A percentile compares a stretch with the other conserved stretches of the same genome.
phyloP scores from a whole-genome alignment of 2,888 invertebrate species.

The Macaria liturata region DNA sequence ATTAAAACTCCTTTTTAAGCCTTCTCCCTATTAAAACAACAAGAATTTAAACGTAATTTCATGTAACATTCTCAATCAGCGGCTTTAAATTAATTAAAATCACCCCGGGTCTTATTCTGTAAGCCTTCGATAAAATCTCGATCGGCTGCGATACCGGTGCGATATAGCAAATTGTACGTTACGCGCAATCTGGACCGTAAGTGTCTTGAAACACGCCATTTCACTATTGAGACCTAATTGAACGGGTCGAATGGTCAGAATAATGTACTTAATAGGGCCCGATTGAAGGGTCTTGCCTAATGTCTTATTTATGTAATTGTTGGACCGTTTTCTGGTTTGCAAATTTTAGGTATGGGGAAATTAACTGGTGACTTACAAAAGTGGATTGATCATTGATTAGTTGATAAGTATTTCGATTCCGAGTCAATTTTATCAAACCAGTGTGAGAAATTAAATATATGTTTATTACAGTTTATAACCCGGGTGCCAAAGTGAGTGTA shows the following conservation, averaged over 20 bases:
- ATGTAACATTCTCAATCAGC: too few relatives aligned
- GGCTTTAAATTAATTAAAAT: constrained; percentile 21
- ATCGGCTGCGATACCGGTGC: constrained; percentile 29
- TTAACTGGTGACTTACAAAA: too few relatives aligned
- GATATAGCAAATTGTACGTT: constrained; percentile 32
- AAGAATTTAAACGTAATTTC: too few relatives aligned
- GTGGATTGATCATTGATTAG: too few relatives aligned
- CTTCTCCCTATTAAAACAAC: too few relatives aligned
- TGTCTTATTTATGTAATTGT: constrained; percentile 25
- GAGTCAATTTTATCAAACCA: too few relatives aligned
- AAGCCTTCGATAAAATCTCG: constrained; percentile 31
- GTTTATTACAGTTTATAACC: too few relatives aligned
- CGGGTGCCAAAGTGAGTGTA: too few relatives aligned
- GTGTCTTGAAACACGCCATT: constrained; percentile 30
- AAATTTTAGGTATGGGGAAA: neutral
- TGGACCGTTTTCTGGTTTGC: constrained; percentile 2
- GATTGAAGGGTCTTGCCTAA: constrained; percentile 19
- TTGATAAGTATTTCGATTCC: too few relatives aligned
- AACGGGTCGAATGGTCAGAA: constrained; percentile 20
- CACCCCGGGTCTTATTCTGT: constrained; percentile 22
- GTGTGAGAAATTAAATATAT: too few relatives aligned
- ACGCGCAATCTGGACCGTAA: constrained; percentile 30
- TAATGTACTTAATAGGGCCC: constrained; percentile 18
- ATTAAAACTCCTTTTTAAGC: too few relatives aligned
- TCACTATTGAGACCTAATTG: constrained; percentile 25